Conservation (phyloP, 2,888 invertebrate species). For the Phanerotoma sp. region DNA sequence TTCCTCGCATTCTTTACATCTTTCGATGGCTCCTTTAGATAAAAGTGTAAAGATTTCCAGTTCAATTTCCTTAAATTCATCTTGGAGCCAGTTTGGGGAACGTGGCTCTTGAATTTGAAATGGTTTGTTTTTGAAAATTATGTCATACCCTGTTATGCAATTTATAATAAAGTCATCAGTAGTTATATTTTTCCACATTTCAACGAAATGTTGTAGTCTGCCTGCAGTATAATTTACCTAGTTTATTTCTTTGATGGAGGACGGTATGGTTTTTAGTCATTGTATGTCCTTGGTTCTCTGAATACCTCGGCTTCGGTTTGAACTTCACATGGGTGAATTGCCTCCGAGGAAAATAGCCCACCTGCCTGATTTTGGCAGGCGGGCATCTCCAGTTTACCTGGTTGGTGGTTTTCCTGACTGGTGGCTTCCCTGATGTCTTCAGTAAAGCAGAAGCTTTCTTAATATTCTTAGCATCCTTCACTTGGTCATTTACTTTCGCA, state of each 20-base stretch:
- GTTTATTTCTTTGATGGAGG: neutral
- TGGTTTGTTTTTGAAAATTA: no score
- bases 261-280: neutral
- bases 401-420: slow-evolving; percentile 13
- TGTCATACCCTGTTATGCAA: no score
- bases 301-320: neutral
- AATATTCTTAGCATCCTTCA: slow-evolving; percentile 21
- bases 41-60: no score
- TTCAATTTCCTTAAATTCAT: no score
- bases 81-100: no score
- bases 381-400: slow-evolving; percentile 20
- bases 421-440: slow-evolving; percentile 11
- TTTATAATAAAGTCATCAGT: no score
- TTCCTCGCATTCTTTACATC: no score
- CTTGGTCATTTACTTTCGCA: slow-evolving; percentile 19
- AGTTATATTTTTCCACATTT: no score
- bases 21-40: no score
- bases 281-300: neutral
- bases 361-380: slow-evolving; percentile 20
- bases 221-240: no score
- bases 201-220: no score
- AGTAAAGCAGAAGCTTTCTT: slow-evolving; percentile 12
- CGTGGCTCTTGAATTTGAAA: no score
- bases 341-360: slow-evolving; percentile 13
- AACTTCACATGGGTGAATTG: neutral